Base-by-base conservation (phyloP, 2,888 invertebrate genomes). In the Lasius fuliginosus region DNA sequence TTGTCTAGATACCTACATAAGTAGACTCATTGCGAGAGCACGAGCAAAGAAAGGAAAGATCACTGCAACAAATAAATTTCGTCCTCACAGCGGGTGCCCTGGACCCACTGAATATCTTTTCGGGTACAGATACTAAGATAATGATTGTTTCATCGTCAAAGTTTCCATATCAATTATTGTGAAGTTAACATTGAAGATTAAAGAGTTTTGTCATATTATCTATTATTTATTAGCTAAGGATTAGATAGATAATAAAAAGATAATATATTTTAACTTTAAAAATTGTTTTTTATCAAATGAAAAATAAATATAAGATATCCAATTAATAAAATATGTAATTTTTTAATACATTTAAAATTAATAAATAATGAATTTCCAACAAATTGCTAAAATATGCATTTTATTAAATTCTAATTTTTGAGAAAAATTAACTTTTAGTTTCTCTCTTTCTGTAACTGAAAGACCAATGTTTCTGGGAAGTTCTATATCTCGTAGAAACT, bases 1-100 rank as follows among this genome's bases (percentile, higher is more conserved):
- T 92, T 91, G 85, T 87, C 86, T 86, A 82, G 83, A 84, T 64
- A 76, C 87, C 84, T 88, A 85, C 82, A 89, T 85, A 75, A 81
- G 79, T 81, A 74, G 79, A 73, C 79, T 60, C 79, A 60, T 79
- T 36, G 79, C 42, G 27, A 15, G 30, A 60, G 74, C 79, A 60
- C 73, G 60, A 81, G 36, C 74, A 81, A 81, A 81, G 79, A 81
- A 81, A 81, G 79, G 79, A 81, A 81, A 73, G 74, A 81, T 60
- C 46, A 27, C n/a, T 27, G 23, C 23, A 74, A 74, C 74, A n/a
- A 74, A 81, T 46, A 74, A 74, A 74, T 81, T 73, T 74, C 23
- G n/a, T 73, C 33, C 60, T 9, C 73, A 40, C 33, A 73, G 40
- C 18, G 53, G 40, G 15, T 40, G 46, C 65, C 27, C 30, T 1